phyloP scores from a whole-genome alignment of 1,140 invertebrate genomes.

The Bicyclus anynana region DNA sequence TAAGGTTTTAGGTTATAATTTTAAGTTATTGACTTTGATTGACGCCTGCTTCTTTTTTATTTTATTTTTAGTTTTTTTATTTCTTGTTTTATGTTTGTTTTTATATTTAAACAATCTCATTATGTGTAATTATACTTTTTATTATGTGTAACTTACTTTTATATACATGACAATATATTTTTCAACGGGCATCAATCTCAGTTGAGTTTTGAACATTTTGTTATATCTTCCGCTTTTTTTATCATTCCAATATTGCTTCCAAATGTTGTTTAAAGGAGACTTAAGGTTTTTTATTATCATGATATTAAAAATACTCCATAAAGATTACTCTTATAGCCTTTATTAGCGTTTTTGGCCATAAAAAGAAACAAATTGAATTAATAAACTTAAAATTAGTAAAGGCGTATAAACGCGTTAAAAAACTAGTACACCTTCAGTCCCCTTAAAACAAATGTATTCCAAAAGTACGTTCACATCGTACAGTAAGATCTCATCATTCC shows the following conservation, averaged over 20 bases:
- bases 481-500: slow-evolving; percentile 70
- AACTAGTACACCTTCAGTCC: slow-evolving; percentile 6
- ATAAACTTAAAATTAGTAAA: no score
- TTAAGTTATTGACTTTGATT: slow-evolving; percentile 34
- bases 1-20: slow-evolving; percentile 26
- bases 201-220: slow-evolving; percentile 25
- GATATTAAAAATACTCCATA: no score
- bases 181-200: slow-evolving; percentile 33
- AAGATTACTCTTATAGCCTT: no score
- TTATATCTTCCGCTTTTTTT: slow-evolving; percentile 39
- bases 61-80: slow-evolving; percentile 5
- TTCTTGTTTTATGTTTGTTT: slow-evolving; percentile 12
- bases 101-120: slow-evolving; percentile 11
- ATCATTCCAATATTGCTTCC: slow-evolving; percentile 43
- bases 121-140: background rate
- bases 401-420: background rate
- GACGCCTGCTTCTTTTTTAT: slow-evolving; percentile 28
- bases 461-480: slow-evolving; percentile 27
- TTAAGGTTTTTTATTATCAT: slow-evolving; percentile 1
- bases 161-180: background rate
- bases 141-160: slow-evolving; percentile 5
- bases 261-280: slow-evolving; percentile 14
- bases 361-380: no score
- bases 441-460: slow-evolving; percentile 17
- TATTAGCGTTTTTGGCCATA: no score